These are phyloP conservation scores for Trematomus loennbergii DNA, from an alignment of 2,113 vertebrate species.

Conservation along the genomic window DNA sequence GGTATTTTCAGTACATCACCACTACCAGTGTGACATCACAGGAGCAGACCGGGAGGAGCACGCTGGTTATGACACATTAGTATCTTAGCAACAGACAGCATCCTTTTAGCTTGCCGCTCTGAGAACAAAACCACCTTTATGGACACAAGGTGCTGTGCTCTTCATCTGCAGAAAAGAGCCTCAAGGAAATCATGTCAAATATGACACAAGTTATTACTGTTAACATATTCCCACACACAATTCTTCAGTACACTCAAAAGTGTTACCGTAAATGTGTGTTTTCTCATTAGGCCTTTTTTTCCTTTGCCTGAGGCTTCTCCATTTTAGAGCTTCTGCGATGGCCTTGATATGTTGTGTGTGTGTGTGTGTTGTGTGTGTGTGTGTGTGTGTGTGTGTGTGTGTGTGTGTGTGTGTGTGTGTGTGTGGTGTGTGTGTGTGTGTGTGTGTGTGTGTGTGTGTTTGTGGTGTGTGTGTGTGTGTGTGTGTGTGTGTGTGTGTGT, in stretches of 20 bases:
- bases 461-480: background rate
- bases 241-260: background rate
- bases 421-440: constrained; percentile 2
- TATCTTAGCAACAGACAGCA: constrained; percentile 86
- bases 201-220: background rate
- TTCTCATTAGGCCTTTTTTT: constrained; percentile 5
- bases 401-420: background rate
- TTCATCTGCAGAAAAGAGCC: constrained; percentile 28
- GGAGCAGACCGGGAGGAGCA: constrained; percentile 55
- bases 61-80: constrained; percentile 76
- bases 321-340: background rate
- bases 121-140: constrained; percentile 55
- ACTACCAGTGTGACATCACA: constrained; percentile 68
- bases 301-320: background rate
- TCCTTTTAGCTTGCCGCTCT: constrained; percentile 58
- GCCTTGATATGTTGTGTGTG: constrained; percentile 28
- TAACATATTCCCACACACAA: background rate
- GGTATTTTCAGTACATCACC: constrained; percentile 53
- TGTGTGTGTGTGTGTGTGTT: background rate
- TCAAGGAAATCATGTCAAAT: background rate
- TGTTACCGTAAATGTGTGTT: constrained; percentile 11
- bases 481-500: background rate
- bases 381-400: constrained; percentile 2
- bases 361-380: background rate
- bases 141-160: constrained; percentile 28